A percentile compares a stretch with the other conserved stretches of the same genome.
Conservation (phyloP, 2,888 invertebrate genomes). For the Latheticus oryzae region DNA sequence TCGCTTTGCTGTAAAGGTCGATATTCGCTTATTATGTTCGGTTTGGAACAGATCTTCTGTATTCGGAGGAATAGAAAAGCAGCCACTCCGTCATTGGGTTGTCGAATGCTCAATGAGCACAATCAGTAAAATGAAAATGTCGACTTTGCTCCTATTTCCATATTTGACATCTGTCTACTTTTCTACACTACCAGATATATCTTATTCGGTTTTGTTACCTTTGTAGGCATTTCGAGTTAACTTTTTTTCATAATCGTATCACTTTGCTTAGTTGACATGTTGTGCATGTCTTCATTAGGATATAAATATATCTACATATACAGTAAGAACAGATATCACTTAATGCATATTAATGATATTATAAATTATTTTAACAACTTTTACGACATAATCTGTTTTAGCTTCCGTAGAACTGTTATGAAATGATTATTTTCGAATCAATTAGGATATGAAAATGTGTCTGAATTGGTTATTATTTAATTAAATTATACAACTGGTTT, state of each 20-base stretch:
- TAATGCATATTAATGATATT: constrained; percentile 17
- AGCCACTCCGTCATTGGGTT: constrained; percentile 65
- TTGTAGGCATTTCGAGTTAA: constrained; percentile 4
- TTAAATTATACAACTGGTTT: too few relatives aligned
- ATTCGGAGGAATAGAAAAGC: constrained; percentile 29
- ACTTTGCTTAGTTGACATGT: constrained; percentile 3
- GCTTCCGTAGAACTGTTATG: constrained; percentile 10
- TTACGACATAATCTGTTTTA: constrained; percentile 14
- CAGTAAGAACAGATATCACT: background rate
- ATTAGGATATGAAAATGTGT: constrained; percentile 15
- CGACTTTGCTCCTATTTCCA: constrained; percentile 59
- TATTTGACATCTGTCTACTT: constrained; percentile 61
- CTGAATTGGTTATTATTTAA: too few relatives aligned
- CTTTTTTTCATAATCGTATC: too few relatives aligned
- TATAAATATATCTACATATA: constrained; percentile 1
- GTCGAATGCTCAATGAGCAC: constrained; percentile 66
- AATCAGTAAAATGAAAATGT: constrained; percentile 65
- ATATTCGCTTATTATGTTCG: constrained; percentile 7
- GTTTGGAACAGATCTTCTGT: constrained; percentile 7
- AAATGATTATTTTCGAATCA: constrained; percentile 9
- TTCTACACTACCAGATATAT: constrained; percentile 37
- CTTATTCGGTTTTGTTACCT: constrained; percentile 30
- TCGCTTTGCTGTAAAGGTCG: background rate
- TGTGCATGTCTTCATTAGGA: background rate
- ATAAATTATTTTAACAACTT: background rate